These are phyloP conservation scores for Phenganax stokvisi DNA, from an alignment of 92 coral and sea anemone species.

Conservation along the genomic window DNA sequence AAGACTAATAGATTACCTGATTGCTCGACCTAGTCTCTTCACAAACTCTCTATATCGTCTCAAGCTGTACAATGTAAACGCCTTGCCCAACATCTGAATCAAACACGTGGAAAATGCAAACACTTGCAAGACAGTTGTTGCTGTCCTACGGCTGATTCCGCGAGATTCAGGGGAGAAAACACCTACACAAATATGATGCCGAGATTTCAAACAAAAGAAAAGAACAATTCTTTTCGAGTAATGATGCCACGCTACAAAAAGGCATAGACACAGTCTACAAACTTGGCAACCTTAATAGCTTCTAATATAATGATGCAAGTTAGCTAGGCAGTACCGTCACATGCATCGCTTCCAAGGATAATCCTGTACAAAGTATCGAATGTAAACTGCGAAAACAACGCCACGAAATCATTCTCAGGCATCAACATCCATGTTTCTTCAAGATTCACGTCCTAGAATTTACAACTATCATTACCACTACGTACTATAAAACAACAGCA, in stretches of 20 bases:
- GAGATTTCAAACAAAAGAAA: neutral
- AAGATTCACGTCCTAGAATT: conserved; percentile 80
- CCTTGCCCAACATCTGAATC: conserved; percentile 73
- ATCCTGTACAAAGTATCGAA: conserved; percentile 89
- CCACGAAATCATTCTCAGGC: conserved; percentile 79
- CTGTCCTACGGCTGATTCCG: conserved; percentile 1
- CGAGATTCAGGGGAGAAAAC: neutral
- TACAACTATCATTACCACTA: neutral
- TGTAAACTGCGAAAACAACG: conserved; percentile 80
- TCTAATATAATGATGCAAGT: too few species aligned
- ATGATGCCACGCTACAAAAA: too few species aligned
- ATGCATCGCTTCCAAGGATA: conserved; percentile 72
- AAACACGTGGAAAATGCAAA: conserved; percentile 84
- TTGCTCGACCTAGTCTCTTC: conserved; percentile 87
- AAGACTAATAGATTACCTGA: conserved; percentile 54
- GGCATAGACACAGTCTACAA: too few species aligned
- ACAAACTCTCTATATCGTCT: conserved; percentile 87
- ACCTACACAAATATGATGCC: neutral
- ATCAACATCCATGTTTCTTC: conserved; percentile 86
- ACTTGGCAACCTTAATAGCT: too few species aligned
- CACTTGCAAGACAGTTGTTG: conserved; percentile 75
- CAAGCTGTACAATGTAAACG: conserved; percentile 73
- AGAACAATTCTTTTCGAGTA: neutral
- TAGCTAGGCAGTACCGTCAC: conserved; percentile 42
- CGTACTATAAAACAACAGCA: neutral